These are phyloP conservation scores for Eupleurogrammus muticus DNA, from an alignment of 2,797 vertebrate species.

Conservation along the genomic window DNA sequence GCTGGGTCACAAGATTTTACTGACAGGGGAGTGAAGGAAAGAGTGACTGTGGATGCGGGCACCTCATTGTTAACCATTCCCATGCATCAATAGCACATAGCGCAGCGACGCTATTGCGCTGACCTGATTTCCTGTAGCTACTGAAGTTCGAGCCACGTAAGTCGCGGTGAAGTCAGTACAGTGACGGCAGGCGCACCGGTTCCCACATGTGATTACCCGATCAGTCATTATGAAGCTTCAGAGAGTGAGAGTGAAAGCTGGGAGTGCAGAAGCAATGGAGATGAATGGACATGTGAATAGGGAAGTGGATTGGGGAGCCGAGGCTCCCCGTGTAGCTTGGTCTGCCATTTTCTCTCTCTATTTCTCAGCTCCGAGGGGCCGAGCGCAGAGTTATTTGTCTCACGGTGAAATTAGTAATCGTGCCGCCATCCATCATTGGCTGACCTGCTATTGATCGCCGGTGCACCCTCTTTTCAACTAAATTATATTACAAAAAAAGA, in stretches of 20 bases:
- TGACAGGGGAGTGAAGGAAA: no score
- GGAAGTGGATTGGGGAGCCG: conserved; percentile 64
- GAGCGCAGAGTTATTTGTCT: conserved; percentile 81
- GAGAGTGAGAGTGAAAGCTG: conserved; percentile 65
- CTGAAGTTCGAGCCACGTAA: conserved; percentile 36
- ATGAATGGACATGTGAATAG: conserved; percentile 72
- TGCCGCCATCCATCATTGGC: conserved; percentile 84
- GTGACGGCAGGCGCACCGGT: conserved; percentile 21
- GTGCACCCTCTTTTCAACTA: conserved; percentile 83
- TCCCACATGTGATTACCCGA: conserved; percentile 65
- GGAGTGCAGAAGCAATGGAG: conserved; percentile 69
- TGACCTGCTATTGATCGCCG: conserved; percentile 83
- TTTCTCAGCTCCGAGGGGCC: conserved; percentile 63
- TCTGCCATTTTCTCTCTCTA: conserved; percentile 66
- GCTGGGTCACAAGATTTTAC: no score
- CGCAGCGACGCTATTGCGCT: conserved; percentile 19
- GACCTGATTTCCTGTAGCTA: conserved; percentile 50
- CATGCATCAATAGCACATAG: conserved; percentile 35
- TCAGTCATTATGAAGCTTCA: conserved; percentile 65
- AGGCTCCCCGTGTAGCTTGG: conserved; percentile 46
- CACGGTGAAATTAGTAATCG: conserved; percentile 85
- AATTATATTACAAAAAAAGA: conserved; percentile 83
- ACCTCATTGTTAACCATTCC: conserved; percentile 39
- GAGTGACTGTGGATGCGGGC: neutral
- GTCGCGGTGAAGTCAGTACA: conserved; percentile 33